Conservation (phyloP, 2,888 invertebrate genomes). For the Scaptomyza cyrtandrae region DNA sequence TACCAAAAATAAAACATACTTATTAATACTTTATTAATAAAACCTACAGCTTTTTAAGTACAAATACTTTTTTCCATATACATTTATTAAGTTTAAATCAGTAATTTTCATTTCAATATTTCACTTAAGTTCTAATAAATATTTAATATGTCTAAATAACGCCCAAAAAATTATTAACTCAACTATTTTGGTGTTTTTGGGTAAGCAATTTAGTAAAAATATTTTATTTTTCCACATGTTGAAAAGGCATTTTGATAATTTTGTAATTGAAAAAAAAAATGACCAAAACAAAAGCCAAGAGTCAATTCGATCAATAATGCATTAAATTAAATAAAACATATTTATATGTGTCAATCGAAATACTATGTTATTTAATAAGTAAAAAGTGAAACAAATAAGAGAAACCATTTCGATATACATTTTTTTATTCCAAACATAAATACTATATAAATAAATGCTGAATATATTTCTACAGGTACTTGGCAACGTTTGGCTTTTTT, state of each 20-base stretch:
- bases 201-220: constrained; percentile 1
- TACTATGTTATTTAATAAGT: background rate
- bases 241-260: background rate
- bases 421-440: background rate
- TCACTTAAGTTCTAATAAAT: background rate
- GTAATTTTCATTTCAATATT: background rate
- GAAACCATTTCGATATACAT: background rate
- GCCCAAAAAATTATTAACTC: background rate
- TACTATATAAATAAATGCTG: background rate
- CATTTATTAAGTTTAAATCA: too few relatives aligned
- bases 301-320: constrained; percentile 6
- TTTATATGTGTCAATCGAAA: constrained; percentile 15
- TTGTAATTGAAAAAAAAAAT: constrained; percentile 8
- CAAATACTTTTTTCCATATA: too few relatives aligned
- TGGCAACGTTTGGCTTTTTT: constrained; percentile 3
- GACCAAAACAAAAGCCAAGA: constrained; percentile 3
- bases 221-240: background rate
- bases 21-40: too few relatives aligned
- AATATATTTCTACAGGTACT: background rate
- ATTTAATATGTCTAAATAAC: background rate
- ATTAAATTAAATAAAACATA: constrained; percentile 1
- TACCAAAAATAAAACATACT: too few relatives aligned
- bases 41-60: too few relatives aligned
- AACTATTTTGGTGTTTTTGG: background rate
- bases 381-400: background rate